Evolutionary conservation across 2,888 invertebrate species (phyloP), one percentile per base, ranked within the genome.

Genomic region (Polydrusus pterygomalis): DNA sequence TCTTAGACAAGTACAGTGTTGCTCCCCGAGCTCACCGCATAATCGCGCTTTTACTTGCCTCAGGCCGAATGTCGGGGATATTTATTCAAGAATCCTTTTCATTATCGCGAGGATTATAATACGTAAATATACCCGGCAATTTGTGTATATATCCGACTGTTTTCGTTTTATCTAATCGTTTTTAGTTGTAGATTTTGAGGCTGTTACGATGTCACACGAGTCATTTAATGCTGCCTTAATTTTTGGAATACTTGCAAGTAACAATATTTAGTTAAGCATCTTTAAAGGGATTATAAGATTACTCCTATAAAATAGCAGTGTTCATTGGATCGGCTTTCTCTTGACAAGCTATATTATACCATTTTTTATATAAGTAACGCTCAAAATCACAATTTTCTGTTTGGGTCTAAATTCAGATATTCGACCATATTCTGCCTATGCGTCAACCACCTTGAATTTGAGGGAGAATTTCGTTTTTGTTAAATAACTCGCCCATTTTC

Each of bases 1-100:
- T 86, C 84, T 83, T 63, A 85, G 85, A 85, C 86, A 85, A 85
- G 85, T 84, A 82, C 83, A 83, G 82, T 85, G 84, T 84, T 84
- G 83, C 84, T 72, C 71, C 49, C 56, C 25, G 69, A 69, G 70
- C 49, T 67, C 67, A 67, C 75, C 70, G 64, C 75, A 69, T 72
- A 67, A 64, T 68, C 72, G 30, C 62, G 43, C 64, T 49, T 71
- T 54, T 71, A 71, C 63, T 69, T 60, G 69, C 69, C 69, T 62
- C 70, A 62, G 47, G 70, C 60, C 60, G 64, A 62, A 51, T 70
- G 71, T 73, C 67, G 67, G 67, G 62, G 40, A 72, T 81, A 83
- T 82, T 81, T 81, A 80, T 81, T 81, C 80, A 78, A 78, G 70
- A 77, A 79, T 77, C 64, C 68, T 78, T 80, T 81, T 82, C 81